phyloP scores from a whole-genome alignment of 35 echinoderm and acorn worm genomes.

The Strongylocentrotus purpuratus region DNA sequence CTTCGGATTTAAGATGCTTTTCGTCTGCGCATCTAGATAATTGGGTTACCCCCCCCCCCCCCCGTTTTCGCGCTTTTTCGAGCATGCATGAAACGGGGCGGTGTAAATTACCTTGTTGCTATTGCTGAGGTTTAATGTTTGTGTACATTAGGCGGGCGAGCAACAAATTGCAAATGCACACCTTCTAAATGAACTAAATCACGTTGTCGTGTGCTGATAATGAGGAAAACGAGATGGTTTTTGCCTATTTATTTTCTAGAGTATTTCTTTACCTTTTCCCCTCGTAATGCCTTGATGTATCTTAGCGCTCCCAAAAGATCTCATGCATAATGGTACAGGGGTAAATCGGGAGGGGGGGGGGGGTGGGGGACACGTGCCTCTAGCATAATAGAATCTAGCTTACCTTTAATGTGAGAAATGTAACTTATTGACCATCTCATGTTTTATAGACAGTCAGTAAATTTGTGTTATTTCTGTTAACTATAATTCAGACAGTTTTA shows the following conservation, averaged over 20 bases:
- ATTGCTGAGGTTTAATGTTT: constrained; percentile 24
- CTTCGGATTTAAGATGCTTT: background rate
- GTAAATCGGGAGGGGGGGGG: background rate
- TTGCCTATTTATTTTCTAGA: constrained; percentile 1
- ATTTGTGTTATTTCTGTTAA: too few relatives aligned
- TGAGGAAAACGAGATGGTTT: background rate
- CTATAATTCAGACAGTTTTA: too few relatives aligned
- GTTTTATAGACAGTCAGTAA: too few relatives aligned
- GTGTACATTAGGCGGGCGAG: constrained; percentile 29
- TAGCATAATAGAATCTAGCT: too few relatives aligned
- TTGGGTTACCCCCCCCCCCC: constrained; percentile 37
- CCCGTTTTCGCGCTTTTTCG: background rate
- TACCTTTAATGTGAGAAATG: too few relatives aligned
- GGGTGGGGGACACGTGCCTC: too few relatives aligned
- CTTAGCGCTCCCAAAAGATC: background rate
- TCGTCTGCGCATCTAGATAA: background rate
- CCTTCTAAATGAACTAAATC: constrained; percentile 37
- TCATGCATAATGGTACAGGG: background rate
- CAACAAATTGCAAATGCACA: constrained; percentile 40
- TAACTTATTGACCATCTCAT: too few relatives aligned
- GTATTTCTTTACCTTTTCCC: background rate
- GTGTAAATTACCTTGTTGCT: constrained; percentile 33
- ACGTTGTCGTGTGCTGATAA: background rate
- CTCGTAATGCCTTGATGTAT: background rate
- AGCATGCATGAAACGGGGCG: background rate